Base-by-base conservation (phyloP, 92 coral and sea anemone species). In the Zoanthus sansibaricus region DNA sequence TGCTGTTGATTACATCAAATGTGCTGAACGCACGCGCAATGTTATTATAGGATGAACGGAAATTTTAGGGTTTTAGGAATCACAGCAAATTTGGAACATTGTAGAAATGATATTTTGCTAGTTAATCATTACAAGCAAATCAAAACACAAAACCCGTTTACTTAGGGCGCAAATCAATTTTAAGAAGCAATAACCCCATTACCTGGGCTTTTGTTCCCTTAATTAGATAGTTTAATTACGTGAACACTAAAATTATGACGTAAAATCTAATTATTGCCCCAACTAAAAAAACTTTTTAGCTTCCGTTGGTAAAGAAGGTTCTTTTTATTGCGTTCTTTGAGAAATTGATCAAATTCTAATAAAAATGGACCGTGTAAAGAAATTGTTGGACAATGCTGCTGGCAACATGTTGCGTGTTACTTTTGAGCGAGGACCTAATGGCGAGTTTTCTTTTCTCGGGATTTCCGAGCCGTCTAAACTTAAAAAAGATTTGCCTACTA, bases 161-260 rank as follows among this genome's bases (percentile, higher is more conserved):
- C 3, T 4, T 7, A 49, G 7, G 9, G 52, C 52, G 9, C 52
- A 61, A 4, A 14, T 61, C 7, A 2, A 4, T 61, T 61, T 5
- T 4, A 62, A 62, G 1, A 7, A 21, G 17, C 69, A 61, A 61
- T 3, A 62, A 62, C 9, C 10, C 7, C 21, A 5, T 31, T 62
- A 62, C 6, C 69, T 9, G 6, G 69, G 30, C 21, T 21, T 62
- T 17, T 9, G 10, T 16, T 62, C 9, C 3, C 30, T 62, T 62
- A 17, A 62, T 62, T 62, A 62, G n/a, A 20, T 62, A 1, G 21
- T 62, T 80, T 80, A 15, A 10, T 59, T 31, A 46, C 85, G 85
- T 80, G 59, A 20, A 66, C 75, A 80, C 6, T 45, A 49, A 66
- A 80, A 80, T 80, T 62, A 66, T 80, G 75, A 80, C 85, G 85